Percentiles rank a stretch among this genome's conserved stretches.
Conservation (phyloP, 2,797 vertebrate genomes). For the Anabas testudineus region DNA sequence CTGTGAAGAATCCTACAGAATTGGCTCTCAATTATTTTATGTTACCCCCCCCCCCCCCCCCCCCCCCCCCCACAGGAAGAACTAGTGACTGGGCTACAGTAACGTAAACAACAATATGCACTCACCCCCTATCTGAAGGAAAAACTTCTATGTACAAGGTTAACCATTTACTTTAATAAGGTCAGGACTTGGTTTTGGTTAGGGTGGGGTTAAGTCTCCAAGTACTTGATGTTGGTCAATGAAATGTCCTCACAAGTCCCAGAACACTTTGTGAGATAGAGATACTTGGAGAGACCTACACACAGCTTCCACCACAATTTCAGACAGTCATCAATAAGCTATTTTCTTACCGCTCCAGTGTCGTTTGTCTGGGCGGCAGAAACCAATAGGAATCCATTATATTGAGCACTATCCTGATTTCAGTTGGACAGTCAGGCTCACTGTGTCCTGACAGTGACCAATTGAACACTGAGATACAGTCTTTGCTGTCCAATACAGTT, state of each 20-base stretch:
- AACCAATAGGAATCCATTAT: slow-evolving; percentile 72
- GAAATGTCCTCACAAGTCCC: slow-evolving; percentile 10
- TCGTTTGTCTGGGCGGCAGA: slow-evolving; percentile 62
- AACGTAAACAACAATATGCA: neutral
- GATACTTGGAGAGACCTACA: neutral
- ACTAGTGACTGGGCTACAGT: too few relatives aligned
- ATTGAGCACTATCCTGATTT: slow-evolving; percentile 61
- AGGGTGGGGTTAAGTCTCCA: neutral
- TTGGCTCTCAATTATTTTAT: too few relatives aligned
- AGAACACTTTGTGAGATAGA: neutral
- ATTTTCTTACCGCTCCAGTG: slow-evolving; percentile 58
- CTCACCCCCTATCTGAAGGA: neutral
- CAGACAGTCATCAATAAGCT: slow-evolving; percentile 68
- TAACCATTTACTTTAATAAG: neutral
- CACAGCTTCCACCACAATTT: slow-evolving; percentile 8
- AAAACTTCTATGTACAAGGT: neutral
- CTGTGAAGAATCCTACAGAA: too few relatives aligned
- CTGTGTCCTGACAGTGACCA: slow-evolving; percentile 70
- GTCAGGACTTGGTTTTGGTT: neutral
- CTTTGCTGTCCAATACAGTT: slow-evolving; percentile 64
- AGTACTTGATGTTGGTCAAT: slow-evolving; percentile 1
- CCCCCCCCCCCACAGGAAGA: too few relatives aligned
- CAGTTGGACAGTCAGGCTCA: slow-evolving; percentile 54
- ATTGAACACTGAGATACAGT: slow-evolving; percentile 64
- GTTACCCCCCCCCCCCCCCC: too few relatives aligned